Conservation (phyloP, 2,888 invertebrate species). For the Diarsia rubi region DNA sequence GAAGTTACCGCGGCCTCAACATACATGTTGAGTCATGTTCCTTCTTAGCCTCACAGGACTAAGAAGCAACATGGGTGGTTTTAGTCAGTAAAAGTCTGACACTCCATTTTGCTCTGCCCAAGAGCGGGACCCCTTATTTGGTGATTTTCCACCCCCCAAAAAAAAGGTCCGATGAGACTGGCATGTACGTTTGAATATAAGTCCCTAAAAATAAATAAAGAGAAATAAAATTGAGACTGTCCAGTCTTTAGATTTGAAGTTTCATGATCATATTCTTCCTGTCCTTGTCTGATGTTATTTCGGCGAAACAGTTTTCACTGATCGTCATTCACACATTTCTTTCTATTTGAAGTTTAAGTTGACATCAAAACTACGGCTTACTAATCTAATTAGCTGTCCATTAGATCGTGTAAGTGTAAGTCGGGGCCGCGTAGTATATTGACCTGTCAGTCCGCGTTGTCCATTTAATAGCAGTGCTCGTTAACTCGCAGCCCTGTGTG, state of each 20-base stretch:
- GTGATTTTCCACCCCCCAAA: too few species aligned
- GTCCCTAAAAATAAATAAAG: too few species aligned
- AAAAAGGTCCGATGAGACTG: too few species aligned
- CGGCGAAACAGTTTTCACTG: background rate
- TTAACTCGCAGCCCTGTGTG: conserved; percentile 1
- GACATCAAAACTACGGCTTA: background rate
- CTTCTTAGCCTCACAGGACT: too few species aligned
- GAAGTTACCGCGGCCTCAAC: too few species aligned
- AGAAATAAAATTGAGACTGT: background rate
- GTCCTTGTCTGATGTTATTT: background rate
- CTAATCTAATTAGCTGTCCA: background rate
- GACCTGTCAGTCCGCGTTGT: background rate
- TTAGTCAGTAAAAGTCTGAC: too few species aligned
- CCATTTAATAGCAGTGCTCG: conserved; percentile 9
- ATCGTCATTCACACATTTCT: background rate
- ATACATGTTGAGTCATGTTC: too few species aligned
- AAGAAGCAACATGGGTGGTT: too few species aligned
- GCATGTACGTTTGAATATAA: too few species aligned
- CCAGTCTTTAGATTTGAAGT: background rate
- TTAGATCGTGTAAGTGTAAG: conserved; percentile 1
- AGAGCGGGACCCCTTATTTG: too few species aligned
- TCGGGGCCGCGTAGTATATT: background rate
- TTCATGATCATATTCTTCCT: background rate
- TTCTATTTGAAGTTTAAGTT: background rate
- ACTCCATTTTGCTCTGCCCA: too few species aligned